Evolutionary conservation across 2,888 invertebrate genomes (phyloP).

Genomic region (Nephrotoma appendiculata): DNA sequence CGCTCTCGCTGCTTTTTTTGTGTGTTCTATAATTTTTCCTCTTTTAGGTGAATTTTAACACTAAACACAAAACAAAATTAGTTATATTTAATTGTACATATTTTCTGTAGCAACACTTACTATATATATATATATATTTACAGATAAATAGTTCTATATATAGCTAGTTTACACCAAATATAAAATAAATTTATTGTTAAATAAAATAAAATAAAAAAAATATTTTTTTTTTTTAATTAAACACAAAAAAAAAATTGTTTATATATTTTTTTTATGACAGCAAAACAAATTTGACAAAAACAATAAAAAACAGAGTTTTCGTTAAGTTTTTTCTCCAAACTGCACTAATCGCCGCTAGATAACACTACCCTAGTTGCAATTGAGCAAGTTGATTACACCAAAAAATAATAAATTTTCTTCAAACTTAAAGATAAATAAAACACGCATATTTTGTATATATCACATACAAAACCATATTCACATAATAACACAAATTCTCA

Average conservation of each 20-base stretch:
- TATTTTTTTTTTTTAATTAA: not conserved
- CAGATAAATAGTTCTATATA: not conserved
- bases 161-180: not conserved
- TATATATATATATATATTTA: not conserved
- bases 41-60: not conserved
- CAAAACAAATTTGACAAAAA: constrained; percentile 3
- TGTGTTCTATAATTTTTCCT: not conserved
- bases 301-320: constrained; percentile 1
- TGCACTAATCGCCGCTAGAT: not conserved
- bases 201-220: not conserved
- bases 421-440: not conserved
- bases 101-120: not conserved
- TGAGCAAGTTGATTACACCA: not conserved
- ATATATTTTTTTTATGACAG: constrained; percentile 1
- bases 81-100: not conserved
- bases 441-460: not conserved
- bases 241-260: constrained; percentile 2
- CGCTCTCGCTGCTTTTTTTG: not conserved
- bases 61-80: not conserved
- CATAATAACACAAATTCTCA: not conserved
- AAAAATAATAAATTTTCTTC: not conserved
- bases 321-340: not conserved
- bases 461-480: not conserved
- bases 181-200: not conserved
- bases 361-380: not conserved